Evolutionary conservation across 2,797 vertebrate species (phyloP), one percentile per base, ranked within the genome.

Genomic region (Todus mexicanus): DNA sequence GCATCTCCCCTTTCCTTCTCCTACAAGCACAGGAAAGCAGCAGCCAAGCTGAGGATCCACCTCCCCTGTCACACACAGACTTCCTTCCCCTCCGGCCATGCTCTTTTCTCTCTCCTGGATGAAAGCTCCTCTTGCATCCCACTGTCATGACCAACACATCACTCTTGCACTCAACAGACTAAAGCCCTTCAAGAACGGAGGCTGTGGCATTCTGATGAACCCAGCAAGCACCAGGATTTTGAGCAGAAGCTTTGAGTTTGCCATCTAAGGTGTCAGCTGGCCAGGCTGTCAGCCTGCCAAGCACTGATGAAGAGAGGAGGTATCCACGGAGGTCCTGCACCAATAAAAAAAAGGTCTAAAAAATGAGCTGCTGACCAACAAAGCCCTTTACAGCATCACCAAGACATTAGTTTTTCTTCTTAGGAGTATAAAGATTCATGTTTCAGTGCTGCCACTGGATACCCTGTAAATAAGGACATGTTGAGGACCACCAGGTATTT

Each of bases 191-290:
- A 74, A 72, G 77, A 90, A 60, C 1, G 3, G 68, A 87, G 27
- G 64, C 60, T 91, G 85, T n/a, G 38, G 12, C 51, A 11, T 48
- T 63, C 70, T 51, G 45, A 54, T 77, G 82, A 91, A 66, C 12
- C 48, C 87, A 81, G 22, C 5, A 16, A 76, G 35, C 38, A 70
- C 27, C 33, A 45, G 40, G n/a, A 61, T 38, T 94, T 38, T 60
- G 19, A 85, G 64, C 6, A 83, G 64, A 70, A 73, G 21, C 71
- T 82, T 54, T 60, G 71, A 82, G 35, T 33, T 80, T 79, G 70
- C 51, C 0, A 0, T 15, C 29, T 47, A 61, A 63, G 14, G 35
- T 2, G 0, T 40, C 57, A 78, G 54, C 8, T 4, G 4, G 37
- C 35, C n/a, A 38, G 75, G 59, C 45, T 69, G 43, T 26, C 64